Conservation (phyloP, 2,797 vertebrate species). For the Cheirogaleus major region DNA sequence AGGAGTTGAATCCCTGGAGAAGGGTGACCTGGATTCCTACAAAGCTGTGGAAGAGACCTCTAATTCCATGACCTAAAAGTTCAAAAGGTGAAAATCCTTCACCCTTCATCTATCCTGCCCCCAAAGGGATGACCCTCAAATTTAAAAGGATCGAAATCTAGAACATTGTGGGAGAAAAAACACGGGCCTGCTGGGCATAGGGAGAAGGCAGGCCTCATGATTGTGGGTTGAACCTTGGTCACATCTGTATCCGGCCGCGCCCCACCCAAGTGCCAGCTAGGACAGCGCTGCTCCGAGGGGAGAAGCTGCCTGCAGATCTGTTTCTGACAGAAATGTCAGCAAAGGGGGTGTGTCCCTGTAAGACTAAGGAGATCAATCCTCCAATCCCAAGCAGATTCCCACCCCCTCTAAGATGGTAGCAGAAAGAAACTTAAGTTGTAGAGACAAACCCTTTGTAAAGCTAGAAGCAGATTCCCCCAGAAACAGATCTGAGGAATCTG, state of each 20-base stretch:
- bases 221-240: not conserved
- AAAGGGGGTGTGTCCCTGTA: not conserved
- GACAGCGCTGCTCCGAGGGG: not conserved
- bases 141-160: conserved; percentile 53
- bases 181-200: not conserved
- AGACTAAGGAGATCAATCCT: conserved; percentile 28
- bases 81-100: conserved; percentile 25
- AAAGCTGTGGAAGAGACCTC: conserved; percentile 27
- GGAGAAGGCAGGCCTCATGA: not conserved
- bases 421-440: conserved; percentile 49
- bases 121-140: conserved; percentile 7
- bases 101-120: not conserved
- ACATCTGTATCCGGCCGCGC: not conserved
- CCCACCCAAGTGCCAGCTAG: not conserved
- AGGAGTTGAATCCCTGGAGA: not conserved
- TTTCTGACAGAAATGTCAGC: not conserved
- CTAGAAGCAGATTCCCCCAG: conserved; percentile 39
- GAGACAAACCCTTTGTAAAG: conserved; percentile 46
- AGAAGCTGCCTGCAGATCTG: not conserved
- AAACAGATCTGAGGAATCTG: conserved; percentile 25
- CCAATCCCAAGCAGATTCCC: not conserved
- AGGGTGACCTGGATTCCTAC: not conserved
- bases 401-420: conserved; percentile 24
- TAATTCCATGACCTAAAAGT: conserved; percentile 11
- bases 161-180: not conserved